These are phyloP conservation scores for Drosophila leonis DNA, from an alignment of 2,888 invertebrate species.

Conservation along the genomic window DNA sequence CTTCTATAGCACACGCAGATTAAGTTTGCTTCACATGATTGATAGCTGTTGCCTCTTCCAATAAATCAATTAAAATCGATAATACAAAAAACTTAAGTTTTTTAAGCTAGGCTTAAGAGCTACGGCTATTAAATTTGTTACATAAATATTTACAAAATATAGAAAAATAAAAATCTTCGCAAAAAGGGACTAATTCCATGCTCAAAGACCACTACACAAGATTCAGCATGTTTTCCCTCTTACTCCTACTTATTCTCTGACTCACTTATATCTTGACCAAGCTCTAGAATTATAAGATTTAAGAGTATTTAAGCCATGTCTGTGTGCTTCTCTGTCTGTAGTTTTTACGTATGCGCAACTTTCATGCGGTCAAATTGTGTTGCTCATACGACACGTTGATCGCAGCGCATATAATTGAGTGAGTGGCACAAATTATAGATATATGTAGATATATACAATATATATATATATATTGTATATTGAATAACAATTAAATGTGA, in stretches of 20 bases:
- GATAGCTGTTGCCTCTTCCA: background rate
- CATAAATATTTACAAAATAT: background rate
- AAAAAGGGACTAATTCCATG: background rate
- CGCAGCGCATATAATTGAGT: constrained; percentile 12
- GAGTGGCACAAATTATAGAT: constrained; percentile 16
- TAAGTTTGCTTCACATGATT: no score
- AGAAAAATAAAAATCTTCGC: background rate
- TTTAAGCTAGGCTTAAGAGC: background rate
- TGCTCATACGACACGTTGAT: constrained; percentile 61
- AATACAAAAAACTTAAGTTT: background rate
- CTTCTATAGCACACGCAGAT: background rate
- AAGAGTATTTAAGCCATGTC: background rate
- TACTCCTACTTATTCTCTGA: background rate
- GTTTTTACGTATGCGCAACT: constrained; percentile 36
- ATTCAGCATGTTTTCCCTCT: background rate
- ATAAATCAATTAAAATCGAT: background rate
- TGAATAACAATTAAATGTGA: constrained; percentile 64
- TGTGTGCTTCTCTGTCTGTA: background rate
- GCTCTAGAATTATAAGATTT: no score
- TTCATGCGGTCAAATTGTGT: constrained; percentile 41
- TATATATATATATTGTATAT: no score
- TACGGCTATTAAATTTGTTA: background rate
- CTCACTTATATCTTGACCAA: background rate
- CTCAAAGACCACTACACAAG: background rate
- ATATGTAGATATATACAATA: background rate